These are phyloP conservation scores for Agriotes lineatus DNA, from an alignment of 2,888 invertebrate genomes.

Conservation along the genomic window DNA sequence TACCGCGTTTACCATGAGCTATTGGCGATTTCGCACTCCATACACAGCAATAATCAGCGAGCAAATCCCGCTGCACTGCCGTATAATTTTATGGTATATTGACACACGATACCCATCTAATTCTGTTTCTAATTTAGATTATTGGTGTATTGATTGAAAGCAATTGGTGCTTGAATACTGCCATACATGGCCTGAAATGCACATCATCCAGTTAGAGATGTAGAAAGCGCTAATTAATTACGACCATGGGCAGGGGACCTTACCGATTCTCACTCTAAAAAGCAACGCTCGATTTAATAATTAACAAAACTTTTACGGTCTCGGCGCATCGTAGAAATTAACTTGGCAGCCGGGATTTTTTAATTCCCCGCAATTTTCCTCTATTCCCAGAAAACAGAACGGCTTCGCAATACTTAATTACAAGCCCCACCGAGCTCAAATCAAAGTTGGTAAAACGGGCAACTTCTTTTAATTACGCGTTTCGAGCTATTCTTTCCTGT, in stretches of 20 bases:
- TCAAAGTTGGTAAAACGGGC: slow-evolving; percentile 15
- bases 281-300: slow-evolving; percentile 5
- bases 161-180: background rate
- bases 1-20: background rate
- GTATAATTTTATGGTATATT: slow-evolving; percentile 31
- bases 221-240: too few species aligned
- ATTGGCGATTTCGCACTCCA: slow-evolving; percentile 1
- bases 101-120: slow-evolving; percentile 28
- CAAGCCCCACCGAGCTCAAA: background rate
- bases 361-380: too few species aligned
- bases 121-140: slow-evolving; percentile 19
- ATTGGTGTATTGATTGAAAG: slow-evolving; percentile 5
- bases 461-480: slow-evolving; percentile 30
- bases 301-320: slow-evolving; percentile 1
- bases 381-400: too few species aligned
- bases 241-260: too few species aligned
- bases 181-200: background rate
- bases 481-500: slow-evolving; percentile 18
- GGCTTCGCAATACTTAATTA: slow-evolving; percentile 9
- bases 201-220: background rate
- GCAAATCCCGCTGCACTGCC: slow-evolving; percentile 21
- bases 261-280: background rate
- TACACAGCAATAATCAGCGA: slow-evolving; percentile 9
- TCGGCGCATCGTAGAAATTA: background rate
- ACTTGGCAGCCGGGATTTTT: background rate